phyloP scores from a whole-genome alignment of 2,888 invertebrate genomes.

The Suillia variegata region DNA sequence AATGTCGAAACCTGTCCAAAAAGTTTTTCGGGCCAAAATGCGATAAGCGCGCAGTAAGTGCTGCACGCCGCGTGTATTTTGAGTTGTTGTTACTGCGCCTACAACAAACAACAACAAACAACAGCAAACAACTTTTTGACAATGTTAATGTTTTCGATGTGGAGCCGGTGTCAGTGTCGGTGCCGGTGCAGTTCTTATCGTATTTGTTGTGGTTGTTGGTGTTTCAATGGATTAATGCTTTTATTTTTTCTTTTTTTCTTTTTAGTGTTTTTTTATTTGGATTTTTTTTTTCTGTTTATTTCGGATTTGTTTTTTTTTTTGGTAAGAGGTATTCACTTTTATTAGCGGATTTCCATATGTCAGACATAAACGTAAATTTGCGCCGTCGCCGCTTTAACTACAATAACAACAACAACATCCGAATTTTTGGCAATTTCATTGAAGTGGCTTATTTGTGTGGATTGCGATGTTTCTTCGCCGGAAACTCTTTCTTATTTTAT shows the following conservation, averaged over 20 bases:
- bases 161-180: background rate
- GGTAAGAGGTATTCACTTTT: conserved; percentile 24
- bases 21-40: no score
- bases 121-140: no score
- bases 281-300: background rate
- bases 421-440: conserved; percentile 4
- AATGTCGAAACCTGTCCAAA: no score
- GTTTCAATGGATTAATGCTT: background rate
- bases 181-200: background rate
- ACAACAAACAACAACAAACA: no score
- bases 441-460: background rate
- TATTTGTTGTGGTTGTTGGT: background rate
- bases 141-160: no score
- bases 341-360: conserved; percentile 44
- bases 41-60: no score
- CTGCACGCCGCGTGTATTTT: no score
- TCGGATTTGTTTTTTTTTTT: background rate
- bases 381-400: conserved; percentile 44
- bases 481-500: background rate
- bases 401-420: no score
- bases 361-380: conserved; percentile 52
- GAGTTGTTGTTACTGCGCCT: no score
- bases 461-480: background rate
- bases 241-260: background rate
- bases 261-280: background rate